These are phyloP conservation scores for Dromiciops gliroides DNA, from an alignment of 2,113 vertebrate genomes.

Conservation along the genomic window DNA sequence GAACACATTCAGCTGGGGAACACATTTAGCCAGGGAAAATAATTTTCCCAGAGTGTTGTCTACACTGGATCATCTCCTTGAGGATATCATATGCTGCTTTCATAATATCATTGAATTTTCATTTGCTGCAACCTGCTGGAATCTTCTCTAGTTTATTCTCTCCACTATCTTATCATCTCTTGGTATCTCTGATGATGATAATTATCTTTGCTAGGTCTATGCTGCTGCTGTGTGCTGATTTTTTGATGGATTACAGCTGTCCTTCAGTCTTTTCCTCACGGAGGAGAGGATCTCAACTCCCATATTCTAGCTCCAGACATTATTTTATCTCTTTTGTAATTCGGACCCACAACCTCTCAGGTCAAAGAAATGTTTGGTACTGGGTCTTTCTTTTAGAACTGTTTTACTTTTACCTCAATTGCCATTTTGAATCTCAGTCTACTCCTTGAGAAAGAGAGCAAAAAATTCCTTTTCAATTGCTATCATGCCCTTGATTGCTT, in stretches of 20 bases:
- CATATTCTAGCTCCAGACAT: background rate
- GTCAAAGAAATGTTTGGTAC: background rate
- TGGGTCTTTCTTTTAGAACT: background rate
- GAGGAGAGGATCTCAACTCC: background rate
- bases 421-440: background rate
- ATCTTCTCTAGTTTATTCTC: background rate
- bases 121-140: background rate
- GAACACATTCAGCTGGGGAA: background rate
- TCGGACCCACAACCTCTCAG: background rate
- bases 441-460: background rate
- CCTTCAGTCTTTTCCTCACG: background rate
- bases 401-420: background rate
- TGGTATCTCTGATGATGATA: background rate
- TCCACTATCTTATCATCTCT: background rate
- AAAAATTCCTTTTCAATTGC: background rate
- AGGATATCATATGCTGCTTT: background rate
- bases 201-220: background rate
- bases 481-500: background rate
- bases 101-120: background rate
- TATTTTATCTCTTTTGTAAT: background rate
- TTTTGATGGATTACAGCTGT: background rate
- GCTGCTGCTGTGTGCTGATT: background rate
- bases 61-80: background rate
- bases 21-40: too few species aligned
- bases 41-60: background rate